Percentiles rank a stretch among this genome's conserved stretches.
Evolutionary conservation across 2,113 vertebrate species (phyloP).

Genomic region (Ailurus styani): DNA sequence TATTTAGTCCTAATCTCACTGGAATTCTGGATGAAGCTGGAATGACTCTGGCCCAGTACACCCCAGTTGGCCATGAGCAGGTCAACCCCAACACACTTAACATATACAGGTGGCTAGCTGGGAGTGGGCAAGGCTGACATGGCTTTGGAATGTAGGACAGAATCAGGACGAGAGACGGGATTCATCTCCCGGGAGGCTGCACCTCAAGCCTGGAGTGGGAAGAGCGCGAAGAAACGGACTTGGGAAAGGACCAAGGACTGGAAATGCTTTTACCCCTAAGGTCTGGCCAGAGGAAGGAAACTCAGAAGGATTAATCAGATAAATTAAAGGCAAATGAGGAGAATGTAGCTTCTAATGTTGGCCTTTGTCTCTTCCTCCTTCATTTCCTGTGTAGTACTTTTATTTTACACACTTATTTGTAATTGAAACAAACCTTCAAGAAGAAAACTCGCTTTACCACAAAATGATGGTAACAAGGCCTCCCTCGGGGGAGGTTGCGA

Average conservation of each 20-base stretch:
- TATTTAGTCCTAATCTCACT: background rate
- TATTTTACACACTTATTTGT: constrained; percentile 28
- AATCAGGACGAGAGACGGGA: background rate
- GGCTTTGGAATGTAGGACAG: background rate
- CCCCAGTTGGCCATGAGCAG: background rate
- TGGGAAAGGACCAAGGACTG: background rate
- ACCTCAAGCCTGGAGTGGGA: background rate
- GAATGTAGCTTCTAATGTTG: background rate
- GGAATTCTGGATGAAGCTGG: background rate
- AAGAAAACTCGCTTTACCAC: background rate
- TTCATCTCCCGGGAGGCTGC: background rate
- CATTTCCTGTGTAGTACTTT: background rate
- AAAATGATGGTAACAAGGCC: background rate
- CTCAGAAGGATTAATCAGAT: background rate
- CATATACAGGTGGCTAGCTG: background rate
- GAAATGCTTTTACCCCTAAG: background rate
- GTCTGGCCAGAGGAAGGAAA: background rate
- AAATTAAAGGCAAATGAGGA: background rate
- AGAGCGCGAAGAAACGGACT: background rate
- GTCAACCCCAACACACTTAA: background rate
- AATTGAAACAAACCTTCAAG: background rate
- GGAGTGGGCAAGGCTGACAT: background rate
- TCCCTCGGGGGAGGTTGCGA: background rate
- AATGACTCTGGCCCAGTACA: background rate
- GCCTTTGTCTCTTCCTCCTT: background rate